Percentiles rank a stretch among this genome's conserved stretches.
phyloP scores from a whole-genome alignment of 35 echinoderm and acorn worm genomes.

The Strongylocentrotus purpuratus region DNA sequence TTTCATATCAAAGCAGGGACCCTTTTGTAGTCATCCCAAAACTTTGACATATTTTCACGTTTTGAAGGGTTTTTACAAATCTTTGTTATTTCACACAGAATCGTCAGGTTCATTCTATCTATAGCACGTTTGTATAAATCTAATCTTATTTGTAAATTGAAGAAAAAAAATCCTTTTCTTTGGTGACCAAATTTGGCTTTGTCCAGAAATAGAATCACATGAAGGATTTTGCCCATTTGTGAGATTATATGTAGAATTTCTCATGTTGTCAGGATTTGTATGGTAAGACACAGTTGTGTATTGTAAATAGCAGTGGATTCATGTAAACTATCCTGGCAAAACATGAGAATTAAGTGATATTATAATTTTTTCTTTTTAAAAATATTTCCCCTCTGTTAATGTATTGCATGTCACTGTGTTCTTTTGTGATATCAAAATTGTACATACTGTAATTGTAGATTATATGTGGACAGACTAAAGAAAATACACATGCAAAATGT shows the following conservation, averaged over 20 bases:
- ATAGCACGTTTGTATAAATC: background rate
- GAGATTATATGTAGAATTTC: background rate
- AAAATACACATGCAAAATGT: conserved; percentile 5
- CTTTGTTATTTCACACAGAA: background rate
- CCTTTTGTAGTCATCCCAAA: background rate
- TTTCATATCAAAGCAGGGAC: background rate
- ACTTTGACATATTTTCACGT: background rate
- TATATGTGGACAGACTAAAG: conserved; percentile 24
- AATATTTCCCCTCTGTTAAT: background rate
- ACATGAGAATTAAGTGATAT: background rate
- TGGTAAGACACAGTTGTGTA: background rate
- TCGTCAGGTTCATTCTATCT: background rate
- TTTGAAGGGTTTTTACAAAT: background rate
- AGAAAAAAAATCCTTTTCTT: background rate
- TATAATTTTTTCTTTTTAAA: background rate
- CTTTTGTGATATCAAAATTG: conserved; percentile 34
- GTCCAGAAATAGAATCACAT: background rate
- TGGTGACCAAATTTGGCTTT: conserved; percentile 31
- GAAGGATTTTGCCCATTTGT: background rate
- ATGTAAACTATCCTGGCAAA: background rate
- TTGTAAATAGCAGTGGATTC: background rate
- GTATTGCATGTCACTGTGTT: conserved; percentile 30
- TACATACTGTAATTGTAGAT: conserved; percentile 42
- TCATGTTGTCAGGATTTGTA: background rate
- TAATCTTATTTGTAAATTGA: background rate